phyloP scores from a whole-genome alignment of 2,888 invertebrate genomes.

The Drosophila atroscutellata region DNA sequence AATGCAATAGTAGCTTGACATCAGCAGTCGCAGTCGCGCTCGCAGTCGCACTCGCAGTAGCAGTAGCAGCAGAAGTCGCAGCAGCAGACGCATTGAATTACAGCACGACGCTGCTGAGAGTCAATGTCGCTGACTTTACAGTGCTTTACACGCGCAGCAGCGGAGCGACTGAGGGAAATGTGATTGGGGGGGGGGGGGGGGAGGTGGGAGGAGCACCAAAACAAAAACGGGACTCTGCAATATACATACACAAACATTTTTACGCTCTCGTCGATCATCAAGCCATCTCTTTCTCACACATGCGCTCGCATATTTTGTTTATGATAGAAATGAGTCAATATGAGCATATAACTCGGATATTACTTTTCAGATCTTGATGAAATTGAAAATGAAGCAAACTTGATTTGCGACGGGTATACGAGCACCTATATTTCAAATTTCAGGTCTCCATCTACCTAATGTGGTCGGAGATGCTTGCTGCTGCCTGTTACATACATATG shows the following conservation, averaged over 20 bases:
- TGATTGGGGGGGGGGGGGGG: neutral
- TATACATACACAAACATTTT: neutral
- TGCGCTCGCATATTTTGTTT: neutral
- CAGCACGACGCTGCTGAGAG: constrained; percentile 40
- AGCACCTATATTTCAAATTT: neutral
- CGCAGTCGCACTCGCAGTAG: too few species aligned
- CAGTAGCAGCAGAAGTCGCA: constrained; percentile 5
- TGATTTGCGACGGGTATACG: neutral
- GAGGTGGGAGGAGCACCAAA: constrained; percentile 1
- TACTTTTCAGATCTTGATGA: neutral
- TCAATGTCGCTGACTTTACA: constrained; percentile 49
- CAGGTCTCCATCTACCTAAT: neutral
- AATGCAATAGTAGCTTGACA: constrained; percentile 22
- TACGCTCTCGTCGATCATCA: neutral
- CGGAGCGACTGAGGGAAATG: neutral
- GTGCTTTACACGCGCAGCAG: constrained; percentile 6
- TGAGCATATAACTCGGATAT: neutral
- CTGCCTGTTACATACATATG: neutral
- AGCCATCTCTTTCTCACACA: neutral
- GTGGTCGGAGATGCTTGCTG: neutral
- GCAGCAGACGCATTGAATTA: constrained; percentile 24
- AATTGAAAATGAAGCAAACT: neutral
- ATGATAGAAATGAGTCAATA: neutral
- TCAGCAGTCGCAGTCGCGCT: neutral
- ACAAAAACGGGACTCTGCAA: neutral